Evolutionary conservation across 2,888 invertebrate species (phyloP), one percentile per base, ranked within the genome.

Genomic region (Luperina nickerlii): DNA sequence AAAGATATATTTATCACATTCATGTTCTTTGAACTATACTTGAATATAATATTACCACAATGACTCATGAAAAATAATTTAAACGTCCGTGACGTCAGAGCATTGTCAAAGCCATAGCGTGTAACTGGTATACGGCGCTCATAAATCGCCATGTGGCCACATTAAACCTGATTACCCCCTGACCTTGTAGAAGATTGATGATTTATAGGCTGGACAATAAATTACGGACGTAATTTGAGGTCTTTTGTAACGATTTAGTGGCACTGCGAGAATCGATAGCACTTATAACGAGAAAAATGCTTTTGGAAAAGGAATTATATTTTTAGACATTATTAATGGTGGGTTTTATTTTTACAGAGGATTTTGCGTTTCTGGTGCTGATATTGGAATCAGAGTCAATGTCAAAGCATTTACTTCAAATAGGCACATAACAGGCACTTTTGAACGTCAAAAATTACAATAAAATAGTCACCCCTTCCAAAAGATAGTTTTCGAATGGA

Each of bases 151-250:
- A 90, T 89, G 89, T 90, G 90, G 84, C 85, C 78, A 86, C 90
- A 89, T 89, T 89, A 89, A 90, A 82, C 74, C 88, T 90, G 92
- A 91, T 92, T 91, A 91, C 90, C 84, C 90, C 84, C 83, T 89
- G 92, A 91, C 92, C 93, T 92, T 92, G 92, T 77, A 76, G 83
- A 89, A 92, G 92, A 92, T 92, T 92, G 92, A 92, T 92, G 93
- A 90, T 90, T 89, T 92, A 91, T 91, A 86, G 85, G 82, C 89
- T 79, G 88, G 87, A 86, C 89, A 89, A 88, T 90, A 90, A 89
- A 89, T 89, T 90, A 82, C 83, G 81, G 83, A 80, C 76, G 83
- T 87, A 90, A 89, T 90, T 90, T 79, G 78, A 83, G 86, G 90
- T 81, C 84, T 45, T 83, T 87, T 89, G 88, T 90, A 76, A 89